Base-by-base conservation (phyloP, 2,797 vertebrate species). In the Gymnocypris eckloni region DNA sequence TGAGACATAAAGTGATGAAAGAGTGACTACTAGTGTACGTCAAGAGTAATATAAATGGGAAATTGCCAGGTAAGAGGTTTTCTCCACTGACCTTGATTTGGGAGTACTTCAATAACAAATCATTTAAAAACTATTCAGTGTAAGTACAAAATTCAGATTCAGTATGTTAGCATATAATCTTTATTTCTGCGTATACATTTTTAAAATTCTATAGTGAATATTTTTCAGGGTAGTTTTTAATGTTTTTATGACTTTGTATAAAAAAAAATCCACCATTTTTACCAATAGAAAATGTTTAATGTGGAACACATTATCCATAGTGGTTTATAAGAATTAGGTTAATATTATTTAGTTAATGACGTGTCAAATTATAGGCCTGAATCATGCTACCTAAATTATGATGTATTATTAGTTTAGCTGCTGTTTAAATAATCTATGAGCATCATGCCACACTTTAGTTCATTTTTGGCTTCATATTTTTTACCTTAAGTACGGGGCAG, bases 21-120 rank as follows among this genome's bases (percentile, higher is more conserved):
- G 75, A 86, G 86, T 72, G 88, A 56, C 86, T 41, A 75, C 85
- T 86, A 70, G 33, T 70, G 88, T 82, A 59, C 22, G 16, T 45
- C 18, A 39, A 16, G 15, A 10, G 66, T 69, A 86, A 56, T 33
- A 43, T n/a, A 71, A 48, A 69, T 76, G 8, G 45, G 6, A 54
- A 43, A 25, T 45, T 25, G 16, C 1, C 70, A 37, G 33, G 64
- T 37, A 52, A 54, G 25, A 81, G 79, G 18, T 81, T 81, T 70
- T 67, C 18, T 52, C 18, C 25, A 37, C 3, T 37, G 25, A 13
- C 11, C 4, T 67, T 50, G 43, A 50, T 80, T 50, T 80, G n/a
- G 37, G 64, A 80, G 33, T 12, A 15, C 11, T 67, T 15, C 6
- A 48, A 2, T 33, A 79, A n/a, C 13, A 43, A 78, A 61, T 22